Percentiles rank a stretch among this genome's conserved stretches.
Evolutionary conservation across 2,113 vertebrate species (phyloP).

Genomic region (Verasper variegatus): DNA sequence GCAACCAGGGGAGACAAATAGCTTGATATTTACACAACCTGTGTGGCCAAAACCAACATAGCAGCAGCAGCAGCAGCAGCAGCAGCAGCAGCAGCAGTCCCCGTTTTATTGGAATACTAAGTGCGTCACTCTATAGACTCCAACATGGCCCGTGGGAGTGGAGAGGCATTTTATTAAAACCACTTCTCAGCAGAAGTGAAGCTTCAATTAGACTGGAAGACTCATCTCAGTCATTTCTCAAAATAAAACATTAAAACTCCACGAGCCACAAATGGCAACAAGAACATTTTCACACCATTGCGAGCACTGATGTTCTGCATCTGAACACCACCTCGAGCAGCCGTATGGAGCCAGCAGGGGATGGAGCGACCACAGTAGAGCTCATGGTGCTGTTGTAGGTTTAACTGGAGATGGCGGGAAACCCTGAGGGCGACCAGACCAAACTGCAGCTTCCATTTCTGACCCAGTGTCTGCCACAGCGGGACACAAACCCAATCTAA

Average conservation of each 20-base stretch:
- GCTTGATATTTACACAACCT: slow-evolving; percentile 37
- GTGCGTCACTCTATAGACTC: slow-evolving; percentile 15
- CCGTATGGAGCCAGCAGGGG: too few species aligned
- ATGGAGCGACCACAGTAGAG: too few species aligned
- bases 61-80: slow-evolving; percentile 12
- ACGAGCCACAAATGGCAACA: slow-evolving; percentile 5
- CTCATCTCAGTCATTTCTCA: not conserved
- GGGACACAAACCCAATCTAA: too few species aligned
- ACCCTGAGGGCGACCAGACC: not conserved
- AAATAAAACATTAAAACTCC: not conserved
- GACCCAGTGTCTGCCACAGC: too few species aligned
- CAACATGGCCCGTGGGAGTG: not conserved
- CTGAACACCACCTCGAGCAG: too few species aligned
- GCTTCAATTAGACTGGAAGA: slow-evolving; percentile 5
- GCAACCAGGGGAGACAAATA: slow-evolving; percentile 26
- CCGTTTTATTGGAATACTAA: slow-evolving; percentile 23
- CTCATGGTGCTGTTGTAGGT: too few species aligned
- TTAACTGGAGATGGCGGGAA: not conserved
- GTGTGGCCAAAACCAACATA: slow-evolving; percentile 35
- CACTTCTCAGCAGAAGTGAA: slow-evolving; percentile 20
- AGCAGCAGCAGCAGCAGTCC: slow-evolving; percentile 9
- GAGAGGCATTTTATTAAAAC: slow-evolving; percentile 38
- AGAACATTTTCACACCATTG: not conserved
- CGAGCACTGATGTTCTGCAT: too few species aligned
- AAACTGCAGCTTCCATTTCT: too few species aligned